A percentile compares a stretch with the other conserved stretches of the same genome.
phyloP scores from a whole-genome alignment of 1,140 invertebrate genomes.

The Caerostris extrusa region DNA sequence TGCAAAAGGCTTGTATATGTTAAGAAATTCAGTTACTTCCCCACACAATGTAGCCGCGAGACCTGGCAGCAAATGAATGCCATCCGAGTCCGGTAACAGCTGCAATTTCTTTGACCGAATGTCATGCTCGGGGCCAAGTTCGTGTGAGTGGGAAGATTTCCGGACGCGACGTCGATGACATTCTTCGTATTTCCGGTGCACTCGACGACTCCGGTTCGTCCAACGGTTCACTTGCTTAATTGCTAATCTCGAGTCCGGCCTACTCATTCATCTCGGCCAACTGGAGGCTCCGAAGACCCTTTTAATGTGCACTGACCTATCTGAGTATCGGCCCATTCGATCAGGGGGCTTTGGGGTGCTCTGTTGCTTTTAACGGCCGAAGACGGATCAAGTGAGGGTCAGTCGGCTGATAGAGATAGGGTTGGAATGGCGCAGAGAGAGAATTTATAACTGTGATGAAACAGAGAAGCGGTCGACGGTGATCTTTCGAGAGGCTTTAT shows the following conservation, averaged over 20 bases:
- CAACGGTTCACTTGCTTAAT: slow-evolving; percentile 20
- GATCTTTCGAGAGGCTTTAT: no score
- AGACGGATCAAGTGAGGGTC: not conserved
- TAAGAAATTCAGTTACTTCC: no score
- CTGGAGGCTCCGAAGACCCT: not conserved
- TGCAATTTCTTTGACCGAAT: not conserved
- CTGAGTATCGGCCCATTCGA: slow-evolving; percentile 22
- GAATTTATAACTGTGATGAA: not conserved
- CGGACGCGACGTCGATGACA: not conserved
- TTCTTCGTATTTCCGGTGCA: not conserved
- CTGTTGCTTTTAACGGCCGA: slow-evolving; percentile 6
- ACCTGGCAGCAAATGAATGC: not conserved
- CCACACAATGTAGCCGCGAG: no score
- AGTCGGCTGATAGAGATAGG: not conserved
- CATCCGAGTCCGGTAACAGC: not conserved
- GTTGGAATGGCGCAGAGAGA: not conserved
- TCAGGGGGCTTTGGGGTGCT: slow-evolving; percentile 5
- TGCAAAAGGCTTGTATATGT: no score
- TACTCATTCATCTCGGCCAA: not conserved
- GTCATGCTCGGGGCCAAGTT: not conserved
- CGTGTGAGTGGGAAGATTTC: not conserved
- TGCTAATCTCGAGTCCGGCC: not conserved
- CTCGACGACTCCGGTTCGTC: not conserved
- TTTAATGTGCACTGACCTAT: slow-evolving; percentile 26
- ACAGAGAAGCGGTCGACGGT: not conserved